Percentiles rank a stretch among this genome's conserved stretches.
Conservation (phyloP, 2,113 vertebrate genomes). For the Toxotes jaculatrix region DNA sequence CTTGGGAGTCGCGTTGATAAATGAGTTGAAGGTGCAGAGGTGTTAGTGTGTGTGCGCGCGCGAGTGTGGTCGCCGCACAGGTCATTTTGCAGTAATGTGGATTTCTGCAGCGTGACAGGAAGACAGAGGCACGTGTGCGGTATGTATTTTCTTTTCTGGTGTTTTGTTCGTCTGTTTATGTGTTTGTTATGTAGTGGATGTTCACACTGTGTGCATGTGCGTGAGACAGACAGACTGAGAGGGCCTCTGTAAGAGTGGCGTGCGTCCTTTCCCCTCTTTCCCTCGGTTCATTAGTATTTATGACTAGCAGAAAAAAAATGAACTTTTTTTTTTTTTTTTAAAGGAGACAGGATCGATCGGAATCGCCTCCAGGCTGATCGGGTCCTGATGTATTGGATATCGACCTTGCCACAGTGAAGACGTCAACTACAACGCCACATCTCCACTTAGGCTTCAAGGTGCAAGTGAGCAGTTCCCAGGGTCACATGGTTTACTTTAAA, state of each 20-base stretch:
- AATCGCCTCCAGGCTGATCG: constrained; percentile 70
- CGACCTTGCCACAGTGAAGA: constrained; percentile 75
- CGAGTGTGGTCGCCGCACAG: constrained; percentile 36
- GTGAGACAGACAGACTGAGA: constrained; percentile 5
- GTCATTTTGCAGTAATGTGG: constrained; percentile 35
- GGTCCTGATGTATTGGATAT: constrained; percentile 73
- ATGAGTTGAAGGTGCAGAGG: constrained; percentile 73
- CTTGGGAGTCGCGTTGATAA: constrained; percentile 75
- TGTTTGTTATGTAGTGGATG: not conserved
- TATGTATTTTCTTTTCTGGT: not conserved
- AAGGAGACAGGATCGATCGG: constrained; percentile 64
- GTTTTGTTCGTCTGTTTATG: not conserved
- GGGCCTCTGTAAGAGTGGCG: constrained; percentile 9
- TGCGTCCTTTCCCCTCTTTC: constrained; percentile 34
- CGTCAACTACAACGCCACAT: constrained; percentile 73
- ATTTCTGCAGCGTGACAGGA: constrained; percentile 28
- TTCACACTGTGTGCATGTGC: not conserved
- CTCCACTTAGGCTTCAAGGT: constrained; percentile 39
- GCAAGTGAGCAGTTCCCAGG: constrained; percentile 62
- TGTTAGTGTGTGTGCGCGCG: constrained; percentile 38
- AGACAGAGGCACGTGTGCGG: not conserved
- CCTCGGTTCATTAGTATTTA: constrained; percentile 83
- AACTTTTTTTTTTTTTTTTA: constrained; percentile 32
- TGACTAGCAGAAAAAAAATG: constrained; percentile 60
- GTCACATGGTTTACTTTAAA: constrained; percentile 60